Base-by-base conservation (phyloP, 2,888 invertebrate genomes). In the Caenorhabditis japonica region DNA sequence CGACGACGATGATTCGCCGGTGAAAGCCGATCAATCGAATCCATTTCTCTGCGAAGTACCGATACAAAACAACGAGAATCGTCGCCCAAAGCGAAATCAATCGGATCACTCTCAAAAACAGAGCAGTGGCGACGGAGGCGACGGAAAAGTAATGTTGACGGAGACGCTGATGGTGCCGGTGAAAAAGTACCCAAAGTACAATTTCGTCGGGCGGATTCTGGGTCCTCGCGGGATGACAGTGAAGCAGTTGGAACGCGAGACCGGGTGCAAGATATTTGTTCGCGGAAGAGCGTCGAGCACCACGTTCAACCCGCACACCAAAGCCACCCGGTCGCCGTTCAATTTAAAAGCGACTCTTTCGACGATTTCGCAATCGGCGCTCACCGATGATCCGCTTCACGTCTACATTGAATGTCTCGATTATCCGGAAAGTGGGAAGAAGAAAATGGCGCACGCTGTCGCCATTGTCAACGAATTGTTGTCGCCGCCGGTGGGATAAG, bases 221-320 rank as follows among this genome's bases (percentile, higher is more conserved):
- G 99, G 99, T 52, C 97, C 97, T 81, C 92, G 99, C 87, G 99
- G 99, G 83, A 99, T 99, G 97, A 99, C 99, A 82, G 97, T 99
- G 58, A 99, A 99, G 91, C 97, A 99, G 91, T 91, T 99, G 89
- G 99, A 99, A 91, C 95, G 96, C 91, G 97, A 97, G 91, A 99
- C 99, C 87, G 97, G 97, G 85, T 99, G 99, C 91, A 99, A 99
- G 92, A 97, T 99, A 88, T 99, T 62, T 99, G 99, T 71, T 23
- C 34, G 55, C 21, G 75, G 75, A 53, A 51, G 75, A 15, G 69
- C 68, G 15, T 56, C 44, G 13, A 72, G 43, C 30, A 27, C 36
- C 13, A 17, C 61, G 56, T 61, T 53, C 41, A 71, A 71, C 36
- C 71, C 71, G 12, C 52, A 52, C 25, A 56, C 52, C 12, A 71